Percentiles rank a stretch among this genome's conserved stretches.
Conservation (phyloP, 2,888 invertebrate genomes). For the Polietes domitor region DNA sequence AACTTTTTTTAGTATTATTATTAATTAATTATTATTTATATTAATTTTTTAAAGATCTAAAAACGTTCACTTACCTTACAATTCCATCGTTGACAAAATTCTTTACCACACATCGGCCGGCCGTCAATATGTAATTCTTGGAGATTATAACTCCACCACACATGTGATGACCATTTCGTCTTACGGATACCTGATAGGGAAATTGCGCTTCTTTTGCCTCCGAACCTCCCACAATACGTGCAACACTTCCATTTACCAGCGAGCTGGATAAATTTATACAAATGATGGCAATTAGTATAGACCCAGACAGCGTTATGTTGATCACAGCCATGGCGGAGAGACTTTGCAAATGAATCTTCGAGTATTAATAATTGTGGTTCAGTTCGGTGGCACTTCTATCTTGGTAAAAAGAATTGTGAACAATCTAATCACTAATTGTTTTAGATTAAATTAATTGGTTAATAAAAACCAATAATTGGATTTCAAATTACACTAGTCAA, state of each 20-base stretch:
- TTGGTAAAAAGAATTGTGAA: neutral
- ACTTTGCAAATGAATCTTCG: neutral
- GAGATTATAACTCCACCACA: conserved; percentile 77
- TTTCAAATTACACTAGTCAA: too few relatives aligned
- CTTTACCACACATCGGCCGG: conserved; percentile 76
- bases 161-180: conserved; percentile 68
- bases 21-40: too few relatives aligned
- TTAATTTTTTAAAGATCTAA: too few relatives aligned
- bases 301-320: neutral
- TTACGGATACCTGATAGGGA: conserved; percentile 79
- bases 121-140: conserved; percentile 73
- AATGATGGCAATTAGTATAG: neutral
- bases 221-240: conserved; percentile 76
- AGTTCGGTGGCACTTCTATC: neutral
- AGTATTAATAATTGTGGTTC: neutral
- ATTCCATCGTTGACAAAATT: neutral
- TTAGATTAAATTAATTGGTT: neutral
- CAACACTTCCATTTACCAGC: neutral
- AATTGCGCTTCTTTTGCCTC: conserved; percentile 77
- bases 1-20: too few relatives aligned
- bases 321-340: neutral
- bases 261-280: neutral
- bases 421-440: neutral
- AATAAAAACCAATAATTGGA: too few relatives aligned
- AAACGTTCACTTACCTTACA: neutral